Percentiles rank a stretch among this genome's conserved stretches.
These are phyloP conservation scores for Drosophila pectinifera DNA, from an alignment of 1,140 invertebrate genomes.

Conservation along the genomic window DNA sequence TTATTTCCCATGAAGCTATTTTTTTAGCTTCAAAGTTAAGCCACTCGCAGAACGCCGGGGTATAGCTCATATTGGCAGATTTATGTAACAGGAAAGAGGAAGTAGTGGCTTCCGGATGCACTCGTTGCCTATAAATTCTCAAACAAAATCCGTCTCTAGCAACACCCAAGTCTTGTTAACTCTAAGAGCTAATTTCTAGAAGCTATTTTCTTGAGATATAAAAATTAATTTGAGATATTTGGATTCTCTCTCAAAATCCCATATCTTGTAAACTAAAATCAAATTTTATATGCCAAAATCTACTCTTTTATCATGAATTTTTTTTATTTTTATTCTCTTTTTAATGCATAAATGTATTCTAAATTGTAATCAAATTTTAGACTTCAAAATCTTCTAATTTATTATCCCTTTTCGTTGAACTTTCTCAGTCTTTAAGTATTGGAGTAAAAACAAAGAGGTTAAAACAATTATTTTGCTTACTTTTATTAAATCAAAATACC, in stretches of 20 bases:
- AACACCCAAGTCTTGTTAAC: not conserved
- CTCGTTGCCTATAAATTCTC: not conserved
- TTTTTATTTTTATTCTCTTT: no score
- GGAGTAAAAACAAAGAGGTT: no score
- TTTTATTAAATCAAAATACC: not conserved
- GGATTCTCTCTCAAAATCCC: not conserved
- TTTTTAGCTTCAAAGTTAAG: conserved; percentile 28
- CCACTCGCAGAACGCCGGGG: conserved; percentile 19
- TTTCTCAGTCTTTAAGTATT: no score
- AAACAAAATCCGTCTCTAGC: conserved; percentile 3
- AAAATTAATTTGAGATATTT: not conserved
- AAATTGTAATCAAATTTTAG: no score
- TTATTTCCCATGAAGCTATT: conserved; percentile 71
- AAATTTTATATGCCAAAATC: no score
- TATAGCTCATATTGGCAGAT: conserved; percentile 12
- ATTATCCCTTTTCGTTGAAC: no score
- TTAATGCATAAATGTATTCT: no score
- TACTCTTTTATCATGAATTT: no score
- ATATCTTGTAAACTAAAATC: no score
- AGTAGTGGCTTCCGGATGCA: conserved; percentile 27
- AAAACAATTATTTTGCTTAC: no score
- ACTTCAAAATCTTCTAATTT: no score
- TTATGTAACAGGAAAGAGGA: conserved; percentile 39
- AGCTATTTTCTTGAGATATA: not conserved
- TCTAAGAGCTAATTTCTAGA: not conserved